Evolutionary conservation across 2,888 invertebrate genomes (phyloP).

Genomic region (Scaeva pyrastri): DNA sequence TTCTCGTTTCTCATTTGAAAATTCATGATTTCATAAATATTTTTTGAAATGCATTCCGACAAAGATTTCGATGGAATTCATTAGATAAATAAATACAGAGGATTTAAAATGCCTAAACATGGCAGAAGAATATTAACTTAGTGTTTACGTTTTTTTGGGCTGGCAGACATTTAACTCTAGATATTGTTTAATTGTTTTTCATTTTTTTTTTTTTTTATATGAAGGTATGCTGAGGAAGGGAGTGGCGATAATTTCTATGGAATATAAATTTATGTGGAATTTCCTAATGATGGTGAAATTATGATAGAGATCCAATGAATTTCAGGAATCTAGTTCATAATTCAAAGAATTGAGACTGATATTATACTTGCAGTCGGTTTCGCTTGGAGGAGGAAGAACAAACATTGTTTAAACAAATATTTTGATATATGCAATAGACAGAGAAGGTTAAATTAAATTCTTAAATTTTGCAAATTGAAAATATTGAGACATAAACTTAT

Average conservation of each 20-base stretch:
- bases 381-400: too few relatives aligned
- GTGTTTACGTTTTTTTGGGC: constrained; percentile 39
- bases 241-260: background rate
- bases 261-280: background rate
- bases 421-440: too few relatives aligned
- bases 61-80: constrained; percentile 11
- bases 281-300: too few relatives aligned
- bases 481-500: too few relatives aligned
- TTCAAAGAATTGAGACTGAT: too few relatives aligned
- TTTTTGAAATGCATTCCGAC: constrained; percentile 6
- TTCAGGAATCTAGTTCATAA: too few relatives aligned
- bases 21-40: constrained; percentile 9
- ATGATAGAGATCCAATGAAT: too few relatives aligned
- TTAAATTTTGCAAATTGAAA: too few relatives aligned
- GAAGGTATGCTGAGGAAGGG: background rate
- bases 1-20: constrained; percentile 28
- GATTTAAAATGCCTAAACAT: constrained; percentile 30
- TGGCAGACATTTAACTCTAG: background rate
- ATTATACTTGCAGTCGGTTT: too few relatives aligned
- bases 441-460: too few relatives aligned
- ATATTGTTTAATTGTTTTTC: background rate
- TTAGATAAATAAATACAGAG: constrained; percentile 53
- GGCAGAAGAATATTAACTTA: constrained; percentile 37
- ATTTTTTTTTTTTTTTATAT: background rate
- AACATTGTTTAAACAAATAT: too few relatives aligned